Conservation (phyloP, 2,888 invertebrate genomes). For the Gnatocerus cornutus region DNA sequence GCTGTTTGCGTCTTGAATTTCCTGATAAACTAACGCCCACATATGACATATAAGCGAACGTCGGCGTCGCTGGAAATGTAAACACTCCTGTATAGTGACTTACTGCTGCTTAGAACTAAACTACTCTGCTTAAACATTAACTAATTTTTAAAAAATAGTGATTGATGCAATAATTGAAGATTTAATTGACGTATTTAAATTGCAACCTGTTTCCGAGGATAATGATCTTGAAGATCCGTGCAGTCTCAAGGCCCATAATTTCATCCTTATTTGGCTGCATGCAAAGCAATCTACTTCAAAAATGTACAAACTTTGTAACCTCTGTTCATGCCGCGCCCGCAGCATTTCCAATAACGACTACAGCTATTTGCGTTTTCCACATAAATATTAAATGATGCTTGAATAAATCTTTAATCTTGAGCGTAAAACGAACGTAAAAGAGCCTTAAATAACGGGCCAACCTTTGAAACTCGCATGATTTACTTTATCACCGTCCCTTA, state of each 20-base stretch:
- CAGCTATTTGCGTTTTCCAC: constrained; percentile 1
- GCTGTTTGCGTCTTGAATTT: constrained; percentile 33
- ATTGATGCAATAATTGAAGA: no score
- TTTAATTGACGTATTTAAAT: no score
- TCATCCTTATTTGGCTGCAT: no score
- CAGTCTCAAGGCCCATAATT: no score
- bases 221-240: no score
- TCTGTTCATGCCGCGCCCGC: neutral
- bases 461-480: constrained; percentile 29
- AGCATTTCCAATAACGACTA: neutral
- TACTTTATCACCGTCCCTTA: constrained; percentile 21
- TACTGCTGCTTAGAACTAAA: neutral
- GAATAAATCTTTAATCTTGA: constrained; percentile 11
- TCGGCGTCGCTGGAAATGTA: neutral
- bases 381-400: constrained; percentile 9
- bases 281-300: no score
- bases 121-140: neutral
- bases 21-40: constrained; percentile 24
- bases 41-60: neutral
- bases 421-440: constrained; percentile 16
- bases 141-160: no score
- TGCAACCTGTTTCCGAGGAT: no score
- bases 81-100: constrained; percentile 1
- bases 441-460: constrained; percentile 14
- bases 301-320: neutral